A percentile compares a stretch with the other conserved stretches of the same genome.
Conservation (phyloP, 2,888 invertebrate genomes). For the Anticlea derivata region DNA sequence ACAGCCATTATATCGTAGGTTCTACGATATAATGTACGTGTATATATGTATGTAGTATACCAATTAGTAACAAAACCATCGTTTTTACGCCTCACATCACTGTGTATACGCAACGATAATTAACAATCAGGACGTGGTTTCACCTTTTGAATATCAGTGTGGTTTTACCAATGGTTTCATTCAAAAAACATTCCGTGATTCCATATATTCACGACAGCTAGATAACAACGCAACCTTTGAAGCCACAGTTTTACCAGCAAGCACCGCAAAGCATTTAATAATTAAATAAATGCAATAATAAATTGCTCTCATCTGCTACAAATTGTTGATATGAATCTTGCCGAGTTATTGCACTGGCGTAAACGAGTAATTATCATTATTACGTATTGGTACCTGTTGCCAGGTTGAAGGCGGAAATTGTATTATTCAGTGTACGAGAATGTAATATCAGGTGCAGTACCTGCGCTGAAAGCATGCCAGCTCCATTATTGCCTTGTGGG, state of each 20-base stretch:
- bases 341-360: slow-evolving; percentile 1
- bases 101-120: too few relatives aligned
- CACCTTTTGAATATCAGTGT: too few relatives aligned
- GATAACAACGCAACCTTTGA: too few relatives aligned
- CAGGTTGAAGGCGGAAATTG: slow-evolving; percentile 40
- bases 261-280: slow-evolving; percentile 9
- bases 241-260: background rate
- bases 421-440: slow-evolving; percentile 60
- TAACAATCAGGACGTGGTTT: too few relatives aligned
- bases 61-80: too few relatives aligned
- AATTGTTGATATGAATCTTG: slow-evolving; percentile 6
- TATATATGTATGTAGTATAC: too few relatives aligned
- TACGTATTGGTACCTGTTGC: slow-evolving; percentile 46
- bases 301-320: slow-evolving; percentile 7
- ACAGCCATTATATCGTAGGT: too few relatives aligned
- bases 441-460: slow-evolving; percentile 53
- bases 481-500: slow-evolving; percentile 53
- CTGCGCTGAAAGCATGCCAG: slow-evolving; percentile 48
- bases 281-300: slow-evolving; percentile 13
- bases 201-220: too few relatives aligned
- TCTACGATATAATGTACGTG: too few relatives aligned
- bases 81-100: too few relatives aligned
- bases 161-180: too few relatives aligned
- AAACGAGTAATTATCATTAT: slow-evolving; percentile 7
- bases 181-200: too few relatives aligned